Evolutionary conservation across 1,140 invertebrate genomes (phyloP).

Genomic region (Megalopta genalis): DNA sequence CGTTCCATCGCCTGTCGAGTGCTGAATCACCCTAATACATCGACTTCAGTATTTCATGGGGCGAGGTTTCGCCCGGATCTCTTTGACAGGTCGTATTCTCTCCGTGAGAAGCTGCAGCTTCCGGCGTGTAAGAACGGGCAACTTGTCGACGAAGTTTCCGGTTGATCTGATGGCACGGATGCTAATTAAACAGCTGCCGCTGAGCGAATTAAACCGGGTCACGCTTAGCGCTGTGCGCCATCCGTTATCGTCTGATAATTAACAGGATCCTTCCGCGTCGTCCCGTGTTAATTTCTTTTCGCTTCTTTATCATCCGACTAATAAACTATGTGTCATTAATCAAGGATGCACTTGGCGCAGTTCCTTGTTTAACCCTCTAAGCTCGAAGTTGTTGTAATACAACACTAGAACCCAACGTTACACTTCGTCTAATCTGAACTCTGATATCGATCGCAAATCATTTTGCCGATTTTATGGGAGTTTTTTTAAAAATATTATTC

Average conservation of each 20-base stretch:
- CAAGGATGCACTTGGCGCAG: not conserved
- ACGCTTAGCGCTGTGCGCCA: constrained; percentile 17
- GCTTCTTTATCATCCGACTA: not conserved
- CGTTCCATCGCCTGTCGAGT: too few relatives aligned
- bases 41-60: not conserved
- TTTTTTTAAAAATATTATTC: too few relatives aligned
- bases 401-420: too few relatives aligned
- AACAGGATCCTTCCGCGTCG: constrained; percentile 15
- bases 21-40: too few relatives aligned
- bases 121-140: constrained; percentile 22
- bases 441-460: too few relatives aligned
- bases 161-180: constrained; percentile 34
- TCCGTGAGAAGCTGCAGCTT: not conserved
- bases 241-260: constrained; percentile 37
- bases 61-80: too few relatives aligned
- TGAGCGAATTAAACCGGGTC: constrained; percentile 40
- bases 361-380: not conserved
- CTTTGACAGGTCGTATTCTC: too few relatives aligned
- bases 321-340: not conserved
- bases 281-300: constrained; percentile 14
- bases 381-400: too few relatives aligned
- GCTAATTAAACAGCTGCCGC: constrained; percentile 42
- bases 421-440: too few relatives aligned
- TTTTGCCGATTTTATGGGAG: too few relatives aligned
- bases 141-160: constrained; percentile 40